Base-by-base conservation (phyloP, 2,797 vertebrate species). In the Acanthopagrus latus region DNA sequence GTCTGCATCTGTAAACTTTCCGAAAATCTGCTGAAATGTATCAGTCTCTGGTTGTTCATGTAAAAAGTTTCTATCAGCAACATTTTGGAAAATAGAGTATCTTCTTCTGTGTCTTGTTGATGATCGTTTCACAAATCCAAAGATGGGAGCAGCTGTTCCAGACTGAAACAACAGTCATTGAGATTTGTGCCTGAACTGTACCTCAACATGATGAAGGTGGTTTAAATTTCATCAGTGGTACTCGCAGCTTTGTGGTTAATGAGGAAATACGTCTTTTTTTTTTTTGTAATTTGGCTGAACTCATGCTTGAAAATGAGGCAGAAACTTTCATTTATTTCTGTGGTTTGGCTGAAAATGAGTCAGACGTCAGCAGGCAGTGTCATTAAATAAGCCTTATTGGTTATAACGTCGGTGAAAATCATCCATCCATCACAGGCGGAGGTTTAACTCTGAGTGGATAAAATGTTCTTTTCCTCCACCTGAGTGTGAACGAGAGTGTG, bases 391-490 rank as follows among this genome's bases (percentile, higher is more conserved):
- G 52, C 5, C 7, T 55, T 47, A 46, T 11, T 11, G 25, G 3
- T 52, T 29, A 14, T 9, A 10, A 55, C 20, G 46, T 27, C 4
- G 9, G 17, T 1, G 33, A 51, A 57, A 51, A 27, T 11, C 17
- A 21, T n/a, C 33, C 13, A 3, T 29, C 70, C 25, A 27, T 27
- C 23, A 56, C 54, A 64, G 65, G 70, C 79, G 50, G 41, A 71
- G 54, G 54, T 71, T 78, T 25, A 48, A 60, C n/a, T 47, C 52
- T 23, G 23, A 8, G 2, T 7, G 33, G 20, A 58, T 9, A 38
- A 69, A 78, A 70, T 25, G 4, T 9, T 50, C 21, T 71, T 71
- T 66, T 43, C 27, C 14, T 74, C 47, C 23, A 21, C 54, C 33
- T 57, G 51, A 47, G 74, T 74, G 60, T 11, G 69, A 71, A 73